These are phyloP conservation scores for Cololabis saira DNA, from an alignment of 2,113 vertebrate species.

Conservation along the genomic window DNA sequence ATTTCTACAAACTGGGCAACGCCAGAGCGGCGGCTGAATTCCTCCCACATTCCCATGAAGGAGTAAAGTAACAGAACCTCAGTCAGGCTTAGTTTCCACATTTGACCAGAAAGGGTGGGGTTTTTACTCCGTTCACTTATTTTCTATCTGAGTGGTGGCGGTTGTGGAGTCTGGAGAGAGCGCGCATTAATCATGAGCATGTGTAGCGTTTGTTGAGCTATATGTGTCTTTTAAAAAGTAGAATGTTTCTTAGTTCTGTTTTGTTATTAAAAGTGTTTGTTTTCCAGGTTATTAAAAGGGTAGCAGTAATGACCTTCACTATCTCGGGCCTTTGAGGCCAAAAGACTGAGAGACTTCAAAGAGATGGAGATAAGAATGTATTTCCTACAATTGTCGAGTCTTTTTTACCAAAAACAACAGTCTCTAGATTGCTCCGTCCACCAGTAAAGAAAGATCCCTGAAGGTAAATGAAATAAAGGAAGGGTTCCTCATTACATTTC, in stretches of 20 bases:
- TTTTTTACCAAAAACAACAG: too few relatives aligned
- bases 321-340: too few relatives aligned
- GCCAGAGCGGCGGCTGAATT: slow-evolving; percentile 26
- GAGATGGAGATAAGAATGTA: too few relatives aligned
- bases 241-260: too few relatives aligned
- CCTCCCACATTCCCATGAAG: slow-evolving; percentile 40
- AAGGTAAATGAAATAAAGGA: too few relatives aligned
- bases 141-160: slow-evolving; percentile 29
- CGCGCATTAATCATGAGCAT: not conserved
- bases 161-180: not conserved
- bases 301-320: too few relatives aligned
- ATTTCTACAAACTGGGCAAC: not conserved
- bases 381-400: too few relatives aligned
- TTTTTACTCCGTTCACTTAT: slow-evolving; percentile 23
- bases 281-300: not conserved
- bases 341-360: too few relatives aligned
- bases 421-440: not conserved
- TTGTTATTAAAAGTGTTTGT: not conserved
- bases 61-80: slow-evolving; percentile 54
- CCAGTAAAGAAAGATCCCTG: too few relatives aligned
- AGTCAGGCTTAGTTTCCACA: slow-evolving; percentile 65
- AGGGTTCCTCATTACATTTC: too few relatives aligned
- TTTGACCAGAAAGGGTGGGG: slow-evolving; percentile 58
- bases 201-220: too few relatives aligned
- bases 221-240: too few relatives aligned